These are phyloP conservation scores for Microcebus lehilahytsara DNA, from an alignment of 2,113 vertebrate species.

Conservation along the genomic window DNA sequence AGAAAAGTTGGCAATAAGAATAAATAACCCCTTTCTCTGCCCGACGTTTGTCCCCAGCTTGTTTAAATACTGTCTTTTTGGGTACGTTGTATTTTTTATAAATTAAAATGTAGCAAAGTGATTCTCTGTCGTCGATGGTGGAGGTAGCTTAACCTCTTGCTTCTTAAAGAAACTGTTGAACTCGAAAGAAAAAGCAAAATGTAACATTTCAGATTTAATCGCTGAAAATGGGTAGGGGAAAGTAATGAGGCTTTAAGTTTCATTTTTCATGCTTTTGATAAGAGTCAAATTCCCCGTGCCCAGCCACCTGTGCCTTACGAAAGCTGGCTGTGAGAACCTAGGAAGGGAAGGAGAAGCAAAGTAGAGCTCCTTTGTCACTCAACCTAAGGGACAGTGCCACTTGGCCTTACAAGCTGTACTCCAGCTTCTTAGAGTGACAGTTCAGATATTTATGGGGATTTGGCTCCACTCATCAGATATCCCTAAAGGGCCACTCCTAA, in stretches of 20 bases:
- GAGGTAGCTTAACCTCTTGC: neutral
- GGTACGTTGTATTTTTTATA: neutral
- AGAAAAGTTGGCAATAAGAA: conserved; percentile 34
- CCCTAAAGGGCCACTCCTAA: neutral
- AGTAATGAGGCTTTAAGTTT: neutral
- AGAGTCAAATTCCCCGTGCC: neutral
- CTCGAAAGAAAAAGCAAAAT: neutral
- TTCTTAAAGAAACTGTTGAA: conserved; percentile 10
- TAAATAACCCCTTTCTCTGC: neutral
- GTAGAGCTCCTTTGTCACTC: neutral
- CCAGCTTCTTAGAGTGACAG: neutral
- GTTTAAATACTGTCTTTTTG: conserved; percentile 43
- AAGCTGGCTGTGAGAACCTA: neutral
- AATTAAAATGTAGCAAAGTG: neutral
- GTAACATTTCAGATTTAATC: conserved; percentile 31
- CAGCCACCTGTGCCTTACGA: neutral
- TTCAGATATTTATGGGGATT: neutral
- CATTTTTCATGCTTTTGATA: neutral
- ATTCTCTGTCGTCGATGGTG: neutral
- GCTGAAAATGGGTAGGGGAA: neutral
- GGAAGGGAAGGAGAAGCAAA: neutral
- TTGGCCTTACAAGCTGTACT: neutral
- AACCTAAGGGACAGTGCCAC: neutral
- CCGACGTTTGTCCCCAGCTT: neutral
- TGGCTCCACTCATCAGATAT: neutral